phyloP scores from a whole-genome alignment of 2,113 vertebrate species.

The Prunella himalayana region DNA sequence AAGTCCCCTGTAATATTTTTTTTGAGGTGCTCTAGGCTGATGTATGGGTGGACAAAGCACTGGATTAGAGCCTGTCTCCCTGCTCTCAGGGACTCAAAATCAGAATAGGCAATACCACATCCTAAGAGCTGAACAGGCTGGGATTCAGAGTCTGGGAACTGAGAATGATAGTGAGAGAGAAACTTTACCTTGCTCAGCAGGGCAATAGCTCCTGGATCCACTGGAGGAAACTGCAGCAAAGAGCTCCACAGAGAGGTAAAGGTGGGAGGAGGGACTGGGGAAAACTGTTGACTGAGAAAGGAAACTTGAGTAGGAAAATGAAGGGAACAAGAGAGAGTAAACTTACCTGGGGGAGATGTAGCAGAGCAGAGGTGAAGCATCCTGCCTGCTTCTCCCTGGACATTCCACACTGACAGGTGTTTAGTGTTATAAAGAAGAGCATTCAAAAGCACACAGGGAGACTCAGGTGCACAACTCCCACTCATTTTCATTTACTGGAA shows the following conservation, averaged over 20 bases:
- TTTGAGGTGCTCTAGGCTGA: neutral
- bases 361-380: neutral
- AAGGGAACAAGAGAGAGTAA: neutral
- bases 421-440: neutral
- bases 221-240: neutral
- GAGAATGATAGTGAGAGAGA: neutral
- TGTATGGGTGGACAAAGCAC: neutral
- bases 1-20: neutral
- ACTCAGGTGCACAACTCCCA: neutral
- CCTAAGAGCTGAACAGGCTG: neutral
- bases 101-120: neutral
- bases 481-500: neutral
- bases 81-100: neutral
- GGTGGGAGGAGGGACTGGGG: neutral
- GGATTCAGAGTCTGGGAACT: neutral
- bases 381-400: neutral
- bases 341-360: fast-evolving
- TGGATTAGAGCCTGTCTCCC: neutral
- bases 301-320: neutral
- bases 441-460: neutral
- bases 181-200: neutral
- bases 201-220: neutral
- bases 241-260: neutral
- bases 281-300: neutral
- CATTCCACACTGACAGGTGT: neutral